A percentile compares a stretch with the other conserved stretches of the same genome.
Evolutionary conservation across 2,888 invertebrate genomes (phyloP).

Genomic region (Poecilobothrus nobilitatus): DNA sequence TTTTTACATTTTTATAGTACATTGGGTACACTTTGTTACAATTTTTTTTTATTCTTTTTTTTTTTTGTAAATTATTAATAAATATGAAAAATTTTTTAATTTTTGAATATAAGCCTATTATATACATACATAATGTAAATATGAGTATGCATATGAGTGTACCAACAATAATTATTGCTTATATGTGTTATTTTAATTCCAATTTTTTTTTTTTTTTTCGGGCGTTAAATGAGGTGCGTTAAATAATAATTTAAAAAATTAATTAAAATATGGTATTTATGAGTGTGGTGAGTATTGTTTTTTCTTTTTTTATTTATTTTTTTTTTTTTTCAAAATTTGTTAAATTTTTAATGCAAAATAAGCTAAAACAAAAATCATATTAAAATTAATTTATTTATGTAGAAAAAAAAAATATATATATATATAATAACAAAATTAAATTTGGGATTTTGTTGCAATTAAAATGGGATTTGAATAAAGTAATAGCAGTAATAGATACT

Average conservation of each 20-base stretch:
- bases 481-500: too few relatives aligned
- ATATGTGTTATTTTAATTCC: neutral
- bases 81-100: neutral
- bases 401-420: neutral
- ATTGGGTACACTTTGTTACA: neutral
- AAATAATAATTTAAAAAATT: conserved; percentile 3
- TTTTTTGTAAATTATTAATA: neutral
- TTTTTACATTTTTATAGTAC: neutral
- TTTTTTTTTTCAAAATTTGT: too few relatives aligned
- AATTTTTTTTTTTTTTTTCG: too few relatives aligned
- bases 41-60: neutral
- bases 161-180: neutral
- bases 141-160: too few relatives aligned
- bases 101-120: too few relatives aligned
- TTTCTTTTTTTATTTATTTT: too few relatives aligned
- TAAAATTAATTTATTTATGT: conserved; percentile 1
- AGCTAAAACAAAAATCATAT: neutral
- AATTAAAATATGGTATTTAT: neutral
- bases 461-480: neutral
- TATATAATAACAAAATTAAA: too few relatives aligned
- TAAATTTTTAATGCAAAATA: too few relatives aligned
- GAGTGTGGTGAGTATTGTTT: neutral
- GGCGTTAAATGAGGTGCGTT: neutral
- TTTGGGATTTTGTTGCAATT: neutral
- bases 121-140: too few relatives aligned